Evolutionary conservation across 2,113 vertebrate species (phyloP).

Genomic region (Pseudopodoces humilis): DNA sequence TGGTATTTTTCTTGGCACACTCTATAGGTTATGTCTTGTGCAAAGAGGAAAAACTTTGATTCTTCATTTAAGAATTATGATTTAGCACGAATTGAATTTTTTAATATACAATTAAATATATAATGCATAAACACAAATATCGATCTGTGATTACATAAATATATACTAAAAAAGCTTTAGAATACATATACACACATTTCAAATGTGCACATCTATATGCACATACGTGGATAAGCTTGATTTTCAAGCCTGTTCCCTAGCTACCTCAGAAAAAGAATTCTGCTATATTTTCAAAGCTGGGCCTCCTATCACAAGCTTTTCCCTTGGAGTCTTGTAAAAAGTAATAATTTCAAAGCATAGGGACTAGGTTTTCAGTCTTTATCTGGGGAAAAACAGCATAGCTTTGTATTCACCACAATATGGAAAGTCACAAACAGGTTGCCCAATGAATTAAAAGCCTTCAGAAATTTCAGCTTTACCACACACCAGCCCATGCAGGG

Average conservation of each 20-base stretch:
- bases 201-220: neutral
- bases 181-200: neutral
- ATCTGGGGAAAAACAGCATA: neutral
- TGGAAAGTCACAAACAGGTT: neutral
- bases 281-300: neutral
- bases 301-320: neutral
- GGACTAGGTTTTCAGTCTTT: neutral
- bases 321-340: neutral
- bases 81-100: neutral
- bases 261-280: neutral
- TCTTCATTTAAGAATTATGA: neutral
- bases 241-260: constrained; percentile 11
- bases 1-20: constrained; percentile 3
- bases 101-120: neutral
- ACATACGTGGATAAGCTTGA: neutral
- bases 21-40: neutral
- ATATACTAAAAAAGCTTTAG: neutral
- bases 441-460: neutral
- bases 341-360: neutral
- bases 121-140: neutral
- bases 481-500: neutral
- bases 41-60: neutral
- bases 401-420: neutral
- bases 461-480: neutral
- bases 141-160: neutral